Evolutionary conservation across 2,888 invertebrate species (phyloP), one percentile per base, ranked within the genome.

Genomic region (Homarus gammarus): DNA sequence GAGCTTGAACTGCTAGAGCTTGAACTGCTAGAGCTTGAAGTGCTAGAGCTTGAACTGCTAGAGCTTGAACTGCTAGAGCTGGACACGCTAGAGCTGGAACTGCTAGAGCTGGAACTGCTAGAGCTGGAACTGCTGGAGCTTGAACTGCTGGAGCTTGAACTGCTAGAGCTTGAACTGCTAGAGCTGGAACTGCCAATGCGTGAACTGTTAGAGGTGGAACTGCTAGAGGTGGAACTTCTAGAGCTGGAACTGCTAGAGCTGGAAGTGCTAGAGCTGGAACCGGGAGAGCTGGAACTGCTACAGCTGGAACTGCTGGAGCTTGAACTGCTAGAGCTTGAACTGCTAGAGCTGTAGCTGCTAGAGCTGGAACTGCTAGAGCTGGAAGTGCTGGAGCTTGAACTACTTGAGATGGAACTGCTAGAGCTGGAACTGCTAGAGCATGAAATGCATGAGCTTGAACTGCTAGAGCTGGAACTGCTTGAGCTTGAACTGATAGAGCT

Each of bases 61-160:
- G 78, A 78, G 27, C 78, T 49, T 51, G 51, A 78, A 31, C 78
- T 78, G 78, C 78, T 33, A 12, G 49, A 56, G n/a, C 49, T 78
- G 22, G 78, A 51, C n/a, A 56, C 51, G 33, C 78, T 56, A 5
- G 33, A 56, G 33, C 56, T 78, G 8, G 56, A 15, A 31, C 78
- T 56, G n/a, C 22, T 27, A n/a, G 33, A 56, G 78, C 78, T 56
- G 18, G 51, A 78, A 78, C 40, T 38, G 33, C 27, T 51, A 36
- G 31, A 68, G n/a, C 64, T 82, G 70, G 51, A 72, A 72, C 73
- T 70, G 33, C 22, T 22, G 8, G 51, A 84, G 38, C 61, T 75
- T 49, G 72, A 83, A n/a, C 70, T 31, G 33, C 18, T 64, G 33
- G 31, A 73, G 40, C 51, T 84, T 36, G 56, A 61, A 75, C 36